Evolutionary conservation across 1,140 invertebrate genomes (phyloP).

Genomic region (Drosophila miranda): DNA sequence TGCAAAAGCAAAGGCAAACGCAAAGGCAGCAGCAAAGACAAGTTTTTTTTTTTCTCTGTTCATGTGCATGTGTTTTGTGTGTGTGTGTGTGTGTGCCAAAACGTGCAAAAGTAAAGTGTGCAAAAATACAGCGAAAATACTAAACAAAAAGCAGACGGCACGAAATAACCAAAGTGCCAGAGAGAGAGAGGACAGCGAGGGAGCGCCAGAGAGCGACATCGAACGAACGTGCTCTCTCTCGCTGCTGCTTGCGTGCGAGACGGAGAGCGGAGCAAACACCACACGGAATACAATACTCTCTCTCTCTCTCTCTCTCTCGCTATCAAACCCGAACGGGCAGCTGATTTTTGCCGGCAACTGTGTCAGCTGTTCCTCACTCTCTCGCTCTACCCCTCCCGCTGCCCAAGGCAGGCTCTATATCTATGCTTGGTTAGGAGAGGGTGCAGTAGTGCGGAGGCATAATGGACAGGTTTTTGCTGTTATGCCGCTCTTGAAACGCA

Average conservation of each 20-base stretch:
- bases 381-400: not conserved
- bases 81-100: conserved; percentile 5
- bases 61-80: not conserved
- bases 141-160: conserved; percentile 48
- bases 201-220: conserved; percentile 9
- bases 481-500: conserved; percentile 3
- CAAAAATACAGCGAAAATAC: conserved; percentile 21
- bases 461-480: conserved; percentile 3
- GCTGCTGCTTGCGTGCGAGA: too few species aligned
- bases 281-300: too few species aligned
- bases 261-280: too few species aligned
- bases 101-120: conserved; percentile 21
- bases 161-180: conserved; percentile 22
- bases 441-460: not conserved
- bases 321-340: conserved; percentile 15
- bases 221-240: conserved; percentile 4
- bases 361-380: conserved; percentile 62
- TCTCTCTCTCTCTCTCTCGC: not conserved
- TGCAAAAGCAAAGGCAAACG: conserved; percentile 10
- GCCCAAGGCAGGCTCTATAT: not conserved
- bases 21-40: not conserved
- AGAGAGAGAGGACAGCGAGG: not conserved
- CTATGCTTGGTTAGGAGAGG: not conserved
- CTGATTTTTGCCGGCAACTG: conserved; percentile 76
- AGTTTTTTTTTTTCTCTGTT: too few species aligned